phyloP scores from a whole-genome alignment of 2,797 vertebrate genomes.

The Melanotaenia nigrans region DNA sequence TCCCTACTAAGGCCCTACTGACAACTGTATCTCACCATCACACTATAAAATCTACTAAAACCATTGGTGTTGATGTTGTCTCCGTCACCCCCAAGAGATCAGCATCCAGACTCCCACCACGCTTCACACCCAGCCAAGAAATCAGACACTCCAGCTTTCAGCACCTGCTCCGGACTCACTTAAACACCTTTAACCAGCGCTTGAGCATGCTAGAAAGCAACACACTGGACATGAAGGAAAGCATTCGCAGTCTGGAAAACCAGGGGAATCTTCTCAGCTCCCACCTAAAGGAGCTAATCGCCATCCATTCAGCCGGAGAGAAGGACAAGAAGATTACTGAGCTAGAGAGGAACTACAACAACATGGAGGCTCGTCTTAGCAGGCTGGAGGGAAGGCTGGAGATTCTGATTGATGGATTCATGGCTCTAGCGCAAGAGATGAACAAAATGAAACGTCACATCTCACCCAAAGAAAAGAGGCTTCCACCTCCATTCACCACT shows the following conservation, averaged over 20 bases:
- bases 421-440: slow-evolving; percentile 81
- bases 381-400: slow-evolving; percentile 78
- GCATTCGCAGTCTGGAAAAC: slow-evolving; percentile 61
- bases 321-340: slow-evolving; percentile 62
- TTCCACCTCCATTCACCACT: slow-evolving; percentile 36
- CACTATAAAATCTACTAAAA: slow-evolving; percentile 27
- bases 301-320: slow-evolving; percentile 38
- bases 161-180: slow-evolving; percentile 71
- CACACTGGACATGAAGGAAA: slow-evolving; percentile 79
- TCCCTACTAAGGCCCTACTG: slow-evolving; percentile 41
- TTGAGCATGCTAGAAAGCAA: slow-evolving; percentile 81
- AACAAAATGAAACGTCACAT: slow-evolving; percentile 78
- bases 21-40: slow-evolving; percentile 23
- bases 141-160: slow-evolving; percentile 71
- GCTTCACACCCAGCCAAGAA: slow-evolving; percentile 65
- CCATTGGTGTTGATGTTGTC: neutral
- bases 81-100: slow-evolving; percentile 38
- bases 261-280: slow-evolving; percentile 69
- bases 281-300: slow-evolving; percentile 68
- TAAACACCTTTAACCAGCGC: slow-evolving; percentile 79
- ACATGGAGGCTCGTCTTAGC: slow-evolving; percentile 74
- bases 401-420: slow-evolving; percentile 83
- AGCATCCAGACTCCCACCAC: slow-evolving; percentile 50
- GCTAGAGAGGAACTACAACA: slow-evolving; percentile 69
- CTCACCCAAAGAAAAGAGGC: slow-evolving; percentile 52